Conservation (phyloP, 2,888 invertebrate genomes). For the Meandrusa payeni region DNA sequence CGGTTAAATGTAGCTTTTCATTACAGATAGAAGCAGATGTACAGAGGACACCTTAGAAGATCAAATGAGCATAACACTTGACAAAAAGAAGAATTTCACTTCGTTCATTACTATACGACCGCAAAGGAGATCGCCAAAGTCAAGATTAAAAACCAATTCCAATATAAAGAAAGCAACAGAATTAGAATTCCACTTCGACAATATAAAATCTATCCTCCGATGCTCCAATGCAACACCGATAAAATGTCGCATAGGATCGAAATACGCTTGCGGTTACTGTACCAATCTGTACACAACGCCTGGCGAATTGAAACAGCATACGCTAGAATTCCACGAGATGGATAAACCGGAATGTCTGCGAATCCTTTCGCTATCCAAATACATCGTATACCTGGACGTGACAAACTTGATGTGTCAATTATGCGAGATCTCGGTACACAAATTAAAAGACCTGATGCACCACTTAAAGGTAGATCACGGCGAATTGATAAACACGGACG, state of each 20-base stretch:
- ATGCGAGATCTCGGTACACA: conserved; percentile 40
- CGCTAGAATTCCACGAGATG: conserved; percentile 35
- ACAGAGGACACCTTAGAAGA: background rate
- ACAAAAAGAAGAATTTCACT: conserved; percentile 12
- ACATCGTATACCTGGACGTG: conserved; percentile 56
- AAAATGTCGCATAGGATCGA: conserved; percentile 32
- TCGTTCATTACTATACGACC: conserved; percentile 16
- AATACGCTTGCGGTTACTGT: conserved; percentile 46
- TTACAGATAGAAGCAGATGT: conserved; percentile 12
- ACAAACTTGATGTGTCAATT: conserved; percentile 48
- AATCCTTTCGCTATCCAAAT: conserved; percentile 39
- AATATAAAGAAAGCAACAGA: conserved; percentile 31
- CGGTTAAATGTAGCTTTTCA: background rate
- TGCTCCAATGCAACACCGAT: conserved; percentile 51
- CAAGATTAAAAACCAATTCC: background rate
- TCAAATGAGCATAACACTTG: conserved; percentile 1
- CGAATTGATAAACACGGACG: conserved; percentile 47
- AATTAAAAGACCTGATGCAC: conserved; percentile 45
- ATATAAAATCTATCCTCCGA: conserved; percentile 37
- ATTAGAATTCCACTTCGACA: conserved; percentile 56
- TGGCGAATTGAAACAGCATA: conserved; percentile 44
- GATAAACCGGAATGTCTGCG: conserved; percentile 21
- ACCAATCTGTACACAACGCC: conserved; percentile 34
- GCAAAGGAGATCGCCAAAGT: conserved; percentile 5
- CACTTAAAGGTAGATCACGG: conserved; percentile 47